Evolutionary conservation across 2,797 vertebrate species (phyloP).

Genomic region (Argya squamiceps): DNA sequence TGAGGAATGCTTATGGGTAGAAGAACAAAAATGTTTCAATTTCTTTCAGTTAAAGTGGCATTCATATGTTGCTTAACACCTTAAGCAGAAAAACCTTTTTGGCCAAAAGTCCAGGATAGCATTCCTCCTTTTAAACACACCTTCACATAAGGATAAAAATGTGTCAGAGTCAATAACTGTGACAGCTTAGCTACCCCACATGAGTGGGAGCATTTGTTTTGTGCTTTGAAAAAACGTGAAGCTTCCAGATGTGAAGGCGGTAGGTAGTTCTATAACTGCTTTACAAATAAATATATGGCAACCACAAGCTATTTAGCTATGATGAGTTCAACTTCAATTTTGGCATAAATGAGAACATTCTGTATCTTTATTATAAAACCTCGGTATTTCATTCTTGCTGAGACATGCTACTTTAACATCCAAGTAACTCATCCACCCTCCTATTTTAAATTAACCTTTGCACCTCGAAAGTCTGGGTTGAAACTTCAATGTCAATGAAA

Average conservation of each 20-base stretch:
- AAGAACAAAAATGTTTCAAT: background rate
- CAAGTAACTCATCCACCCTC: background rate
- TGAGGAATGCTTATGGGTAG: background rate
- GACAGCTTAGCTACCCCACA: background rate
- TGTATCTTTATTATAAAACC: background rate
- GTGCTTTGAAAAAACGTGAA: background rate
- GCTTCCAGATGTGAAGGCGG: background rate
- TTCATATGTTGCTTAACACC: background rate
- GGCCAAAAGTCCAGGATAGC: background rate
- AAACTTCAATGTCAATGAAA: background rate
- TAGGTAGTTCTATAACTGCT: background rate
- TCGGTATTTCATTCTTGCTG: background rate
- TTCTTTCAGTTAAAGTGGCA: background rate
- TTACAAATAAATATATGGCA: constrained; percentile 23
- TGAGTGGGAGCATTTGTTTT: background rate
- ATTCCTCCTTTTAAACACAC: background rate
- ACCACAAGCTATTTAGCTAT: background rate
- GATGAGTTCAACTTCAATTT: constrained; percentile 10
- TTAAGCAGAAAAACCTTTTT: background rate
- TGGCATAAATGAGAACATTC: constrained; percentile 15
- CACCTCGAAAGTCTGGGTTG: background rate
- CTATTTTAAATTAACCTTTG: background rate
- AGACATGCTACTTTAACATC: background rate
- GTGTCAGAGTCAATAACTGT: background rate
- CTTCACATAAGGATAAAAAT: background rate